Evolutionary conservation across 2,888 invertebrate species (phyloP), one percentile per base, ranked within the genome.

Genomic region (Argyresthia goedartella): DNA sequence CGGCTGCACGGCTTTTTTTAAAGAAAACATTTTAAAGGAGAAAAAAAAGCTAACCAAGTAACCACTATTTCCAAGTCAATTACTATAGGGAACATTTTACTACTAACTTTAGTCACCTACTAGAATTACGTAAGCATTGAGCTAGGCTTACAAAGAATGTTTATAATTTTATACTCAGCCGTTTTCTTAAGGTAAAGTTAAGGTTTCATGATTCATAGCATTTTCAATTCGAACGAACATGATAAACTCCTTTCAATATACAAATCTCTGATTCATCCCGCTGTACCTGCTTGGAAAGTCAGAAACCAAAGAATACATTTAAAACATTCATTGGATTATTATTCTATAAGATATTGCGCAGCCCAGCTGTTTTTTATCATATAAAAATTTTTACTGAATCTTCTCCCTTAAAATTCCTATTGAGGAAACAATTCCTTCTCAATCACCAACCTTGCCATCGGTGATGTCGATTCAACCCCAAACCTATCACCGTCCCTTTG

Each of bases 21-120:
- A 50, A 42, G 9, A 46, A 51, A 52, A 44, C 16, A 46, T 46
- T 59, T 54, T 46, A 52, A 54, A 56, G 56, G 11, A 55, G 55
- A 55, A 58, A 58, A 60, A 65, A 64, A 65, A 67, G 73, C 76
- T 72, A 74, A 70, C 71, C 70, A 73, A 79, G 41, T 63, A 76
- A 72, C 81, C 85, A 89, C 91, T 90, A 89, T 90, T 89, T 92
- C 91, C 90, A 91, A 91, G 92, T 92, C 92, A 92, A 92, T 92
- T 92, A 92, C 88, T 91, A 89, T 91, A 92, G 92, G 92, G 92
- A 92, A 92, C 92, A 92, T 90, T 87, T 88, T 88, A 88, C 88
- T 88, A 89, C 76, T 81, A 81, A 80, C 73, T 82, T 63, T 77
- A 86, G 84, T 53, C 81, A 81, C 77, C 78, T 85, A 82, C 73